A percentile compares a stretch with the other conserved stretches of the same genome.
These are phyloP conservation scores for Silurus glanis DNA, from an alignment of 2,113 vertebrate genomes.

Conservation along the genomic window DNA sequence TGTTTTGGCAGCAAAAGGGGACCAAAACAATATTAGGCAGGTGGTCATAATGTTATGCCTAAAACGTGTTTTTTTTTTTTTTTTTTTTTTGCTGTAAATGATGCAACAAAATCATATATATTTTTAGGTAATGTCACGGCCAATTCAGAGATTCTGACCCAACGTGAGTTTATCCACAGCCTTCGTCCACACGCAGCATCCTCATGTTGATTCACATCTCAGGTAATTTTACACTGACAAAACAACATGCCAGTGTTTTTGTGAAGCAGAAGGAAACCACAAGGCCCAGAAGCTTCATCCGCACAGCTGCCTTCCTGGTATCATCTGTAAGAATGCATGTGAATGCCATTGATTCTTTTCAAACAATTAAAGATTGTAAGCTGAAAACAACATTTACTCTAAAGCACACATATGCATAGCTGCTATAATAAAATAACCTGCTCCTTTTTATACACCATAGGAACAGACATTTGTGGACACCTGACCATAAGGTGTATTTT, in stretches of 20 bases:
- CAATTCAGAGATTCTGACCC: neutral
- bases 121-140: neutral
- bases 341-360: neutral
- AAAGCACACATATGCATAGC: neutral
- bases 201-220: neutral
- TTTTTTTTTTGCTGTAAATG: neutral
- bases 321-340: neutral
- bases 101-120: neutral
- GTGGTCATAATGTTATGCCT: too few species aligned
- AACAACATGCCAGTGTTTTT: neutral
- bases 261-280: neutral
- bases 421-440: neutral
- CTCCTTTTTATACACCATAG: neutral
- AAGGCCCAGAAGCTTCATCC: neutral
- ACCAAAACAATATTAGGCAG: too few species aligned
- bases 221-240: neutral
- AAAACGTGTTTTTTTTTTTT: too few species aligned
- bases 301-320: neutral
- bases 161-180: neutral
- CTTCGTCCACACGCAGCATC: neutral
- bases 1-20: too few species aligned
- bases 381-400: neutral
- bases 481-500: too few species aligned
- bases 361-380: neutral
- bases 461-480: too few species aligned